Conservation (phyloP, 1,140 invertebrate species). For the Caerostris darwini region DNA sequence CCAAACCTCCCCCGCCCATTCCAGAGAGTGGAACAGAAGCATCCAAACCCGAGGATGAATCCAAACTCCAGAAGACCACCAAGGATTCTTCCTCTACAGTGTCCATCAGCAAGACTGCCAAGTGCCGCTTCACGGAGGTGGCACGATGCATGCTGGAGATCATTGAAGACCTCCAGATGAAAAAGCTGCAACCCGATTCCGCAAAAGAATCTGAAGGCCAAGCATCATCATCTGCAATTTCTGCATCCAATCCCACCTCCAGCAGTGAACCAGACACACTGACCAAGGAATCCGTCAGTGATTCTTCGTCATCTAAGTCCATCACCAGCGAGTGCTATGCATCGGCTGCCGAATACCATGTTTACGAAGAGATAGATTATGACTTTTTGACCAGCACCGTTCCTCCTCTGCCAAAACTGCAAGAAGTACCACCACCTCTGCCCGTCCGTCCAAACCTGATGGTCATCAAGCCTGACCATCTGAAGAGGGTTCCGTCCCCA, state of each 20-base stretch:
- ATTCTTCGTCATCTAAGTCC: not conserved
- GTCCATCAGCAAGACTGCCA: constrained; percentile 66
- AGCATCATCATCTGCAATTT: not conserved
- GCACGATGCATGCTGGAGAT: constrained; percentile 81
- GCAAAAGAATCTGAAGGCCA: not conserved
- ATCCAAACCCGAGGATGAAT: not conserved
- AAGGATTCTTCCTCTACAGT: constrained; percentile 21
- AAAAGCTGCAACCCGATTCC: constrained; percentile 63
- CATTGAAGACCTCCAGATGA: constrained; percentile 80
- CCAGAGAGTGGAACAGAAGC: not conserved
- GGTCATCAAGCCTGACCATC: constrained; percentile 22
- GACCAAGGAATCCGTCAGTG: not conserved
- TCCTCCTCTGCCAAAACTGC: not conserved
- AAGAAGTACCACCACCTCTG: constrained; percentile 64
- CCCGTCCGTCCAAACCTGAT: constrained; percentile 65
- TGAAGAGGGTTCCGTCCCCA: not conserved
- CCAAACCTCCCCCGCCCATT: not conserved
- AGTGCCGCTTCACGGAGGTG: constrained; percentile 80
- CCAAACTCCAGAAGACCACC: not conserved
- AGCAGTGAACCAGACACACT: not conserved
- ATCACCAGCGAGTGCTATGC: constrained; percentile 50
- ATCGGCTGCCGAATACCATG: constrained; percentile 80
- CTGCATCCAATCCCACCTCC: not conserved
- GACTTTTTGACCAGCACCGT: constrained; percentile 75
- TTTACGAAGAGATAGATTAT: constrained; percentile 81